phyloP scores from a whole-genome alignment of 2,888 invertebrate genomes.

The Cistogaster globosa region DNA sequence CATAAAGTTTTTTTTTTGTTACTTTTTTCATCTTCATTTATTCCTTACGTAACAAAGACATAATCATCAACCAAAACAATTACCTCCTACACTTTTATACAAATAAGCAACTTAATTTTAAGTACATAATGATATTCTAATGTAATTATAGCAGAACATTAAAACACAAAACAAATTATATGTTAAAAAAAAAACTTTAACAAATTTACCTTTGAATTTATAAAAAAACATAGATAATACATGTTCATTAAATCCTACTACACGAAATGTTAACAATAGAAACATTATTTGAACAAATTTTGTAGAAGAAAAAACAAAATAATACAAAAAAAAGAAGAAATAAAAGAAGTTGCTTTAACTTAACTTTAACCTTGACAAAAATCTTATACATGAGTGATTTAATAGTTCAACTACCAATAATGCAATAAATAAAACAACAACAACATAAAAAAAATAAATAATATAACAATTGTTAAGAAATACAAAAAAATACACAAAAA shows the following conservation, averaged over 20 bases:
- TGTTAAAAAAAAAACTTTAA: constrained; percentile 2
- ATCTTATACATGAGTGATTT: constrained; percentile 82
- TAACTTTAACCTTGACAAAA: constrained; percentile 81
- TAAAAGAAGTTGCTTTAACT: constrained; percentile 52
- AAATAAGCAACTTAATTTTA: constrained; percentile 7
- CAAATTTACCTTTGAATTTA: constrained; percentile 48
- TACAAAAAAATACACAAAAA: constrained; percentile 30
- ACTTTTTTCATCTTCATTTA: too few relatives aligned
- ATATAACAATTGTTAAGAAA: constrained; percentile 76
- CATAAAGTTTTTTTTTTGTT: too few relatives aligned
- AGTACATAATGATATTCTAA: constrained; percentile 32
- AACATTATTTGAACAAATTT: constrained; percentile 6
- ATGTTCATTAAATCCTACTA: neutral
- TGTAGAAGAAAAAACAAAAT: constrained; percentile 23
- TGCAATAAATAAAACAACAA: constrained; percentile 33
- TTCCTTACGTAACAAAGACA: constrained; percentile 8
- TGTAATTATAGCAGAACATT: constrained; percentile 33
- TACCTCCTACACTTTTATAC: neutral
- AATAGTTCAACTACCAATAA: constrained; percentile 78
- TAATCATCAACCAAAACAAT: constrained; percentile 10
- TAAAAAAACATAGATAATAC: neutral
- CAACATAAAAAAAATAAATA: constrained; percentile 61
- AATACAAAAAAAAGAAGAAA: neutral
- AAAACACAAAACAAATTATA: constrained; percentile 59
- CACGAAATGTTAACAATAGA: constrained; percentile 11